Conservation (phyloP, 2,797 vertebrate genomes). For the Mormyrops boulengeri region DNA sequence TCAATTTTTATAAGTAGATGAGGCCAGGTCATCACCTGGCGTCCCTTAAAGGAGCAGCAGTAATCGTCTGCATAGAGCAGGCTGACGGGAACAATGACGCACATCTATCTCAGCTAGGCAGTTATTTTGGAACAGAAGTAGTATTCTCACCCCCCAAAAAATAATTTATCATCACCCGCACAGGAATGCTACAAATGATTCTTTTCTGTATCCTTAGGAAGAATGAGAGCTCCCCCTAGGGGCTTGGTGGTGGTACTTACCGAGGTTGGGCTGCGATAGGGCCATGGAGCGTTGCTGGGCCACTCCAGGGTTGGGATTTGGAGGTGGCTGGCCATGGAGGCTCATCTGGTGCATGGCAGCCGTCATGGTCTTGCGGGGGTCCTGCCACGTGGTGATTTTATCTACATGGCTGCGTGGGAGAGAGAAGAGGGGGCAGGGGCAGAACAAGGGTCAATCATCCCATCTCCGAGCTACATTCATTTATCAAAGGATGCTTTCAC, state of each 20-base stretch:
- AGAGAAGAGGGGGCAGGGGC: neutral
- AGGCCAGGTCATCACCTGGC: neutral
- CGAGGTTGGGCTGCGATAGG: slow-evolving; percentile 73
- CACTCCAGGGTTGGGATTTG: slow-evolving; percentile 32
- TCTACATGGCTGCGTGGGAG: slow-evolving; percentile 70
- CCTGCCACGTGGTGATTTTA: slow-evolving; percentile 86
- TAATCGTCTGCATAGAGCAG: neutral
- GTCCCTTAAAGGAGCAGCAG: neutral
- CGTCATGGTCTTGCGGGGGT: slow-evolving; percentile 73
- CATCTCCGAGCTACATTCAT: neutral
- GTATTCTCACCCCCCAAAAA: neutral
- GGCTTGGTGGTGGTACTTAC: slow-evolving; percentile 51
- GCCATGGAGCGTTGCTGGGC: slow-evolving; percentile 67
- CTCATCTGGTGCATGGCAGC: slow-evolving; percentile 63
- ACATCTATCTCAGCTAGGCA: neutral
- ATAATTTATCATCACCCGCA: neutral
- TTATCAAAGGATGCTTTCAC: neutral
- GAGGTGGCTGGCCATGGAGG: slow-evolving; percentile 56
- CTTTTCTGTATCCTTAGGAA: neutral
- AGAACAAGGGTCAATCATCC: neutral
- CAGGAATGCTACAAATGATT: neutral
- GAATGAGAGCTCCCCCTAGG: neutral
- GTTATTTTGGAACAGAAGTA: neutral
- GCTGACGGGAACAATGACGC: neutral
- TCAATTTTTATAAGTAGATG: neutral